Evolutionary conservation across 1,140 invertebrate genomes (phyloP).

Genomic region (Drosophila funebris): DNA sequence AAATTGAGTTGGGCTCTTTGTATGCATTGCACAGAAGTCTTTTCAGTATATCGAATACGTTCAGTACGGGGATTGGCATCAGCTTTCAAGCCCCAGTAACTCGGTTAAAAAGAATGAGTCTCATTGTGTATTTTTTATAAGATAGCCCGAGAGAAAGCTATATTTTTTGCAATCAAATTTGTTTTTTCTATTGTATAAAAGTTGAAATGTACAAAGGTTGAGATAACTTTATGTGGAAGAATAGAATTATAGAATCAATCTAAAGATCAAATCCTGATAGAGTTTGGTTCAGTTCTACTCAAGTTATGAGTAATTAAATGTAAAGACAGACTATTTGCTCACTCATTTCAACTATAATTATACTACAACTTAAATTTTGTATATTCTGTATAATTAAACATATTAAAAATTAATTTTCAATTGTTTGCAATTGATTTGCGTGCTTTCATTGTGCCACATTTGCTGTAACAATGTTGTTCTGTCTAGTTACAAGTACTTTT

Average conservation of each 20-base stretch:
- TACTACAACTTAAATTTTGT: too few relatives aligned
- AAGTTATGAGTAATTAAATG: too few relatives aligned
- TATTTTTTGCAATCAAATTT: too few relatives aligned
- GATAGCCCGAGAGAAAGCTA: not conserved
- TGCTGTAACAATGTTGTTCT: not conserved
- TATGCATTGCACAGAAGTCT: not conserved
- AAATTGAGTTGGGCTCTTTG: constrained; percentile 27
- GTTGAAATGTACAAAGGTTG: too few relatives aligned
- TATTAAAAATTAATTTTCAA: not conserved
- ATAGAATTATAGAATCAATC: too few relatives aligned
- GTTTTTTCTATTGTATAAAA: too few relatives aligned
- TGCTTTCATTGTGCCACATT: not conserved
- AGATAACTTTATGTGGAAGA: too few relatives aligned
- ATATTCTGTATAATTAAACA: not conserved
- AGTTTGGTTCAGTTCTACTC: too few relatives aligned
- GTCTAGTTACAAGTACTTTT: not conserved
- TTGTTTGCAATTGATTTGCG: constrained; percentile 2
- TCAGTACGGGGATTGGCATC: not conserved
- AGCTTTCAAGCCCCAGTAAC: not conserved
- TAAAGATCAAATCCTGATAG: too few relatives aligned
- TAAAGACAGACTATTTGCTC: too few relatives aligned
- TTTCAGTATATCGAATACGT: constrained; percentile 1
- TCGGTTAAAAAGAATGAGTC: not conserved
- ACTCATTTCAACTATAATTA: too few relatives aligned
- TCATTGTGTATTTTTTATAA: not conserved